These are phyloP conservation scores for Limnephilus auricula DNA, from an alignment of 2,888 invertebrate species.

Conservation along the genomic window DNA sequence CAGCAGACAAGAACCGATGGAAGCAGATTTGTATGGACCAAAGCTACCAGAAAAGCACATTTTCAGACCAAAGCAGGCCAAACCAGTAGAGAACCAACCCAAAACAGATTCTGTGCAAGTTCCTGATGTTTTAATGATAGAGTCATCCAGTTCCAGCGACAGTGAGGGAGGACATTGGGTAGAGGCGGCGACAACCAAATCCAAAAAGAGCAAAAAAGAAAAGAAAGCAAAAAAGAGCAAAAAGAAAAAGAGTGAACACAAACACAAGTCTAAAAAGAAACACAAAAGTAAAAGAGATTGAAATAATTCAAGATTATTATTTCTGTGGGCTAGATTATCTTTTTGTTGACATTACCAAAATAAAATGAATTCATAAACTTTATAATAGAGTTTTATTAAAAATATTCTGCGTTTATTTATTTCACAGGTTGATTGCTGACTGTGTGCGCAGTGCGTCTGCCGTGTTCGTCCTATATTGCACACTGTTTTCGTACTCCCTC, in stretches of 20 bases:
- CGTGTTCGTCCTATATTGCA: too few species aligned
- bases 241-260: constrained; percentile 71
- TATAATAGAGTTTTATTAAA: too few species aligned
- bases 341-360: neutral
- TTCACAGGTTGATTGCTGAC: too few species aligned
- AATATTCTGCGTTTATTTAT: too few species aligned
- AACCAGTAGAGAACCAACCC: neutral
- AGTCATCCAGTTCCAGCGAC: constrained; percentile 69
- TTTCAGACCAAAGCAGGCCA: constrained; percentile 52
- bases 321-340: neutral
- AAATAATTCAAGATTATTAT: neutral
- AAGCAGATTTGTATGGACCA: constrained; percentile 77
- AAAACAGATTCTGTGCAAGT: neutral
- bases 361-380: too few species aligned
- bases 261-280: constrained; percentile 61
- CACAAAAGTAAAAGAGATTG: constrained; percentile 50
- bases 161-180: constrained; percentile 76
- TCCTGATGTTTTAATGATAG: neutral
- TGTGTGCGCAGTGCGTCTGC: too few species aligned
- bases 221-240: constrained; percentile 71
- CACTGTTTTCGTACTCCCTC: too few species aligned
- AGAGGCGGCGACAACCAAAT: constrained; percentile 72
- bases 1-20: constrained; percentile 57
- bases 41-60: constrained; percentile 76
- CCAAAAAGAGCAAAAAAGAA: constrained; percentile 69